A percentile compares a stretch with the other conserved stretches of the same genome.
Conservation (phyloP, 2,113 vertebrate genomes). For the Thinocorus orbignyianus region DNA sequence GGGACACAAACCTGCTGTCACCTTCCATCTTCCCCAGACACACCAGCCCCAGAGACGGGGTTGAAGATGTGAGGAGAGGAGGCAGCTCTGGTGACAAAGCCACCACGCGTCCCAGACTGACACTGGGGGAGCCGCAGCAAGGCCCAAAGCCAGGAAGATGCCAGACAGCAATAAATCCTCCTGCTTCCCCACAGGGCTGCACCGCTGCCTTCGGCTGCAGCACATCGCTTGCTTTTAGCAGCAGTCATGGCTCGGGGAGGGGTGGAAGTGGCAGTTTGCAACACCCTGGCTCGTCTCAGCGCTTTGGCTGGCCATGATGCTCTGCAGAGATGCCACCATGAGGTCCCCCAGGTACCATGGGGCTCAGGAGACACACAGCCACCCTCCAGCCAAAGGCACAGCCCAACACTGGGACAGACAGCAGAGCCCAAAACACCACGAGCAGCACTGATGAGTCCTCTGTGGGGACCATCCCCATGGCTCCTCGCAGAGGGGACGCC, state of each 20-base stretch:
- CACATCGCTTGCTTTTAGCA: background rate
- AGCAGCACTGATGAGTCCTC: background rate
- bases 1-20: background rate
- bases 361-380: background rate
- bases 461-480: accelerated
- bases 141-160: background rate
- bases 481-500: accelerated
- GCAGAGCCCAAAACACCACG: background rate
- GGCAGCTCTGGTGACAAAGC: background rate
- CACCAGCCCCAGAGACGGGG: background rate
- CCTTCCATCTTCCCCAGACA: background rate
- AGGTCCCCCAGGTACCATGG: background rate
- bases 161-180: background rate
- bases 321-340: accelerated
- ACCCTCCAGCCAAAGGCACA: background rate
- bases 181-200: background rate
- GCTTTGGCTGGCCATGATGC: accelerated
- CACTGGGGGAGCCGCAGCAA: background rate
- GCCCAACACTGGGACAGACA: background rate
- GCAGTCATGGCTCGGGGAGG: background rate
- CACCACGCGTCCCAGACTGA: accelerated
- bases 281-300: background rate
- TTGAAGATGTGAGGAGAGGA: background rate
- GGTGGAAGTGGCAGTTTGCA: background rate
- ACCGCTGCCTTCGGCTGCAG: background rate